These are phyloP conservation scores for Melanostoma scalare DNA, from an alignment of 2,888 invertebrate species.

Conservation along the genomic window DNA sequence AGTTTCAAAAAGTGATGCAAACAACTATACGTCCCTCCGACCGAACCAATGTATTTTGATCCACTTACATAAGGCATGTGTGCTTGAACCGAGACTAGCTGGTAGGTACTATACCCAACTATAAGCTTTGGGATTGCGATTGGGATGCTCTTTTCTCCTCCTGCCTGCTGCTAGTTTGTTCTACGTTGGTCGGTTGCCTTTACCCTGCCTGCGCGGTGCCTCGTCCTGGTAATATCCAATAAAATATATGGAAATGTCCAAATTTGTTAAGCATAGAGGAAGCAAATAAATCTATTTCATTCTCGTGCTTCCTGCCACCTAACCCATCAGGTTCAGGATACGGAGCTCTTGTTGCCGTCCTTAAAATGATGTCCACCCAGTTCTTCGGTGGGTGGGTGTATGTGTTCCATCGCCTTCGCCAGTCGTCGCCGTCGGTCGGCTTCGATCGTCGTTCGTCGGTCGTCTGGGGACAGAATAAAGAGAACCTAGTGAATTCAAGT, in stretches of 20 bases:
- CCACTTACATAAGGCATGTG: conserved; percentile 36
- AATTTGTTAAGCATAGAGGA: conserved; percentile 72
- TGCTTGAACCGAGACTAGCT: conserved; percentile 11
- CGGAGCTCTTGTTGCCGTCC: conserved; percentile 10
- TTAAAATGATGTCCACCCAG: conserved; percentile 28
- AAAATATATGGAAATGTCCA: conserved; percentile 73
- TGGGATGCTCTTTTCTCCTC: conserved; percentile 12
- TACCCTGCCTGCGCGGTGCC: background rate
- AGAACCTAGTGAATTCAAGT: conserved; percentile 43
- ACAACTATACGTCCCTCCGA: conserved; percentile 49
- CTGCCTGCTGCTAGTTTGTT: background rate
- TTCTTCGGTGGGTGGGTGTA: too few relatives aligned
- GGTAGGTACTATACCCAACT: background rate
- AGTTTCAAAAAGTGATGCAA: conserved; percentile 71
- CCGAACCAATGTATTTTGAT: conserved; percentile 33
- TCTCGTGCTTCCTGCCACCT: conserved; percentile 40
- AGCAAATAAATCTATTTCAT: conserved; percentile 71
- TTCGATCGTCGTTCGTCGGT: too few relatives aligned
- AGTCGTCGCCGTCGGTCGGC: too few relatives aligned
- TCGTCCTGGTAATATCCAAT: conserved; percentile 60
- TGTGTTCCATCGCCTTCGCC: too few relatives aligned
- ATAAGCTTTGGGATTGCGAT: conserved; percentile 17
- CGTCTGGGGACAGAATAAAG: background rate
- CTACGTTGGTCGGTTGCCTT: conserved; percentile 10
- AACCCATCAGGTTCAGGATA: background rate